phyloP scores from a whole-genome alignment of 2,113 vertebrate genomes.

The Jacana jacana region DNA sequence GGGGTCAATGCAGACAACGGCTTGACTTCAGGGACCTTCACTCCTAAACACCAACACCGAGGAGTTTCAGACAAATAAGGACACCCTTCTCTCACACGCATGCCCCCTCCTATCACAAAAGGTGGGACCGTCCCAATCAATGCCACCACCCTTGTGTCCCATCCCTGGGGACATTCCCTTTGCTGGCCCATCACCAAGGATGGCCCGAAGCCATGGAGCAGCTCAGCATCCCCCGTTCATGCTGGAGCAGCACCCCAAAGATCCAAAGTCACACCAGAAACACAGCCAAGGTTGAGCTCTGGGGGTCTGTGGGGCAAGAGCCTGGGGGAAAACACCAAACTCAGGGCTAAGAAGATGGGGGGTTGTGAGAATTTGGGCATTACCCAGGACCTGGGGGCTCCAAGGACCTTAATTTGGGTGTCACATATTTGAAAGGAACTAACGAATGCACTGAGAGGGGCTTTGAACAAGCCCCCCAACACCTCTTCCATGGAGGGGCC shows the following conservation, averaged over 20 bases:
- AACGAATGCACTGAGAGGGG: rapidly evolving
- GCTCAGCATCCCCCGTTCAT: rapidly evolving
- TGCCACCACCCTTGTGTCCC: not conserved
- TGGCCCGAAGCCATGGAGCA: not conserved
- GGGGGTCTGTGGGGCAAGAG: not conserved
- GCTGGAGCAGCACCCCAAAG: rapidly evolving
- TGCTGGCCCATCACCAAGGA: not conserved
- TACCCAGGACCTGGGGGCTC: not conserved
- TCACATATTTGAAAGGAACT: not conserved
- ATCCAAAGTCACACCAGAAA: not conserved
- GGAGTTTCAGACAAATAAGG: not conserved
- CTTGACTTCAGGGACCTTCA: no score
- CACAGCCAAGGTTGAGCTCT: not conserved
- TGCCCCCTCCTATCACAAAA: not conserved
- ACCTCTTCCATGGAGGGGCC: not conserved
- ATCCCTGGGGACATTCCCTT: not conserved
- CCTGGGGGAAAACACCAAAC: not conserved
- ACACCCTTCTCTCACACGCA: not conserved
- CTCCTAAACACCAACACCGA: rapidly evolving
- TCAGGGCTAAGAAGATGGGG: not conserved
- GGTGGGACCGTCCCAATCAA: not conserved
- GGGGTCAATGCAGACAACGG: not conserved
- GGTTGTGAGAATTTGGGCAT: rapidly evolving
- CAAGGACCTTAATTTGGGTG: not conserved
- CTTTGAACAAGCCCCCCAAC: not conserved